Percentiles rank a stretch among this genome's conserved stretches.
phyloP scores from a whole-genome alignment of 2,888 invertebrate genomes.

The Helicoverpa assulta region DNA sequence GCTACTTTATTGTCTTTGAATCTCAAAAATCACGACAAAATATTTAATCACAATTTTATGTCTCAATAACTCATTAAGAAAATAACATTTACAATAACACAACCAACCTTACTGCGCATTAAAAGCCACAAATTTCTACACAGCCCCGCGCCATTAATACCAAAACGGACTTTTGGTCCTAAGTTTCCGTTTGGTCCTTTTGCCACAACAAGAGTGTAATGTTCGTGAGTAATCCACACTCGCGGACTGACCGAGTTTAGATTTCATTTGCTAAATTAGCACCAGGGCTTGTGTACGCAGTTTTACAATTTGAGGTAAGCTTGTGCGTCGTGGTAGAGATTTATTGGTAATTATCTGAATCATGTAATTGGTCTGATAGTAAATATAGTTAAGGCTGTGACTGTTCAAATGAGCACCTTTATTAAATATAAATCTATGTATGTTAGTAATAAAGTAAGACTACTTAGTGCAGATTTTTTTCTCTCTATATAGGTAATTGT shows the following conservation, averaged over 20 bases:
- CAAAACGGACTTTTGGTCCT: constrained; percentile 56
- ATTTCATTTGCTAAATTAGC: constrained; percentile 65
- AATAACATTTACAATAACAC: not conserved
- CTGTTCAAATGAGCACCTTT: no score
- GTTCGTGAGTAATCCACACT: constrained; percentile 59
- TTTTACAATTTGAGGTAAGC: constrained; percentile 43
- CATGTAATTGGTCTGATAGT: not conserved
- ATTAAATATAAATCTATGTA: no score
- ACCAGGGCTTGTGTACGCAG: constrained; percentile 28
- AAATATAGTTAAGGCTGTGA: not conserved
- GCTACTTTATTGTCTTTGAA: no score
- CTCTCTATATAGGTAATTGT: no score
- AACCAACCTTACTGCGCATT: constrained; percentile 23
- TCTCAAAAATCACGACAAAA: no score
- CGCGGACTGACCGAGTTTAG: constrained; percentile 62
- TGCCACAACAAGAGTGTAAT: constrained; percentile 52
- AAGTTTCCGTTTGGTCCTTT: constrained; percentile 51
- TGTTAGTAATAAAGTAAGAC: no score
- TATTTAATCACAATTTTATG: not conserved
- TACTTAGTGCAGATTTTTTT: no score
- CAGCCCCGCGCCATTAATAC: constrained; percentile 56
- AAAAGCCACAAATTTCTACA: constrained; percentile 38
- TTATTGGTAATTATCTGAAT: constrained; percentile 15
- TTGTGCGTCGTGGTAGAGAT: constrained; percentile 17
- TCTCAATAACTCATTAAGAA: constrained; percentile 5